phyloP scores from a whole-genome alignment of 2,797 vertebrate species.

The Ctenopoma kingsleyae region DNA sequence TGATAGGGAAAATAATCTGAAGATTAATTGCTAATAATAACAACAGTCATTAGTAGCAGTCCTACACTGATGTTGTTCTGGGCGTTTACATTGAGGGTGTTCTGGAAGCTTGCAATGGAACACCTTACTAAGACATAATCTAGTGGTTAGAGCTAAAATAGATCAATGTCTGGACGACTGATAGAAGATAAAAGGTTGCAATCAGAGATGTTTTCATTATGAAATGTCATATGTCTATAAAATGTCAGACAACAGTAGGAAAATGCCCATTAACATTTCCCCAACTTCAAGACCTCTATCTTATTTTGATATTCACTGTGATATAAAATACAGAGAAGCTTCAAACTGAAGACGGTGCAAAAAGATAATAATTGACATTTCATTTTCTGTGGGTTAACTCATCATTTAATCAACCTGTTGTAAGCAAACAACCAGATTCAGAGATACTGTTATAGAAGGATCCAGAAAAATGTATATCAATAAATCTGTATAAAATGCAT shows the following conservation, averaged over 20 bases:
- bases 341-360: neutral
- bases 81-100: neutral
- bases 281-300: neutral
- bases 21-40: too few species aligned
- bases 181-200: neutral
- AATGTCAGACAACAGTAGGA: neutral
- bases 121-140: neutral
- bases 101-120: neutral
- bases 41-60: neutral
- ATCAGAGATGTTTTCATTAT: neutral
- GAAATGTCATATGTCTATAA: neutral
- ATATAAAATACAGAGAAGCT: neutral
- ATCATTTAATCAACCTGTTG: neutral
- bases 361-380: neutral
- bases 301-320: neutral
- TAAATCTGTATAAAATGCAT: neutral
- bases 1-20: neutral
- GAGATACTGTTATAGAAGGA: neutral
- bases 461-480: neutral
- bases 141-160: neutral
- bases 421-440: neutral
- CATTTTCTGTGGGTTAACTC: neutral
- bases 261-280: neutral
- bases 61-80: neutral
- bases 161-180: neutral